These are phyloP conservation scores for Dipus sagitta DNA, from an alignment of 2,797 vertebrate species.

Conservation along the genomic window DNA sequence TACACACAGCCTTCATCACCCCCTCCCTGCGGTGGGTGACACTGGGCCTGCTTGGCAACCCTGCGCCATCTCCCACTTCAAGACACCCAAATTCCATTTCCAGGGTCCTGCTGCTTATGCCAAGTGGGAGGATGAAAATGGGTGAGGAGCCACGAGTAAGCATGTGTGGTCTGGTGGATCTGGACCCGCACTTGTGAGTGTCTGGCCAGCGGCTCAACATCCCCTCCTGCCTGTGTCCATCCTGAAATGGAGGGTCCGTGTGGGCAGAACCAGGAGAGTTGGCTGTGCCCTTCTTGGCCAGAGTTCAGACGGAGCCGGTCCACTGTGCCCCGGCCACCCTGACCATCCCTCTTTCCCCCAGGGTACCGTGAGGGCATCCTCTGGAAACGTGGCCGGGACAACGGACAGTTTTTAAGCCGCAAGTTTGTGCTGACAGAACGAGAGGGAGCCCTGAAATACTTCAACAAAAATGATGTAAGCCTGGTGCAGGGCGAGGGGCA, in stretches of 20 bases:
- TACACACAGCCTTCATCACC: neutral
- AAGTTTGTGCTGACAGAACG: conserved; percentile 97
- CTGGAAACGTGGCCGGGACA: conserved; percentile 98
- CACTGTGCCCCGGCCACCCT: rapidly evolving
- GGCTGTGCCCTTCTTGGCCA: neutral
- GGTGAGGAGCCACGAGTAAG: neutral
- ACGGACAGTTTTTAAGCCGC: conserved; percentile 96
- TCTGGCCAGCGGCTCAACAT: neutral
- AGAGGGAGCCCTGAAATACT: conserved; percentile 97
- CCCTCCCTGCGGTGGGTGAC: too few species aligned
- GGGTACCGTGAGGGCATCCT: conserved; percentile 98
- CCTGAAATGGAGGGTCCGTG: neutral
- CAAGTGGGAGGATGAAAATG: too few species aligned
- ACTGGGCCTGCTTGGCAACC: neutral
- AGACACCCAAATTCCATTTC: neutral
- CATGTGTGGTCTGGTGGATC: neutral
- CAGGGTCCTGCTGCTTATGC: neutral
- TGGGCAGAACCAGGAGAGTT: neutral
- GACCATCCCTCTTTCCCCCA: conserved; percentile 78
- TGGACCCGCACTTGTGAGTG: neutral
- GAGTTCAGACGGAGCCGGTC: neutral
- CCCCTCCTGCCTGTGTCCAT: neutral
- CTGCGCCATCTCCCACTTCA: neutral
- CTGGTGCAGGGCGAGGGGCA: rapidly evolving
- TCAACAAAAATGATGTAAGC: conserved; percentile 98